phyloP scores from a whole-genome alignment of 2,888 invertebrate genomes.

The Charanyca ferruginea region DNA sequence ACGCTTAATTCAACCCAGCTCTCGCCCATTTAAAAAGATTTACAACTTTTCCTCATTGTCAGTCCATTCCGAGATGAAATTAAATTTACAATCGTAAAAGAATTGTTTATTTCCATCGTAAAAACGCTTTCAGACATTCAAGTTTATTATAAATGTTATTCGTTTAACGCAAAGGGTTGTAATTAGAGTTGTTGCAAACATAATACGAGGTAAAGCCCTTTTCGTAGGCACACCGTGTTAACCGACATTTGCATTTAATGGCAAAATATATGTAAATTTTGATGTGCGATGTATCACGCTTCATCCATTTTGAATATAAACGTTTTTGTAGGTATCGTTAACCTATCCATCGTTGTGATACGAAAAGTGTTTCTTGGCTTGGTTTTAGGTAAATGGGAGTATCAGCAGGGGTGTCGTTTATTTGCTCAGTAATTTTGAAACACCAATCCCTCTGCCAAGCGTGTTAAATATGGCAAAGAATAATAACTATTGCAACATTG shows the following conservation, averaged over 20 bases:
- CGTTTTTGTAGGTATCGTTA: slow-evolving; percentile 33
- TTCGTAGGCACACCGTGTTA: slow-evolving; percentile 27
- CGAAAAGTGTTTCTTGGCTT: slow-evolving; percentile 4
- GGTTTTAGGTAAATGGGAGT: not conserved
- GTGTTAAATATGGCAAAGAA: too few species aligned
- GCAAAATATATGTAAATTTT: slow-evolving; percentile 62
- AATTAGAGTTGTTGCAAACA: slow-evolving; percentile 57
- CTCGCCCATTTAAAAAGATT: slow-evolving; percentile 35
- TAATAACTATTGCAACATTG: not conserved
- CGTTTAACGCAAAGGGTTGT: slow-evolving; percentile 48
- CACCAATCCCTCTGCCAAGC: too few species aligned
- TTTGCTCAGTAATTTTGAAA: too few species aligned
- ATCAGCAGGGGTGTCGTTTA: too few species aligned
- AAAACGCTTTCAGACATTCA: slow-evolving; percentile 11
- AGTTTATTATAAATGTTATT: slow-evolving; percentile 52
- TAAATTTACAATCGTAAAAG: slow-evolving; percentile 38
- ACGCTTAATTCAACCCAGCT: slow-evolving; percentile 15
- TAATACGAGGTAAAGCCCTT: slow-evolving; percentile 33
- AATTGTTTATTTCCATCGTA: slow-evolving; percentile 12
- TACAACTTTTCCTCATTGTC: slow-evolving; percentile 29
- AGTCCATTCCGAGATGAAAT: slow-evolving; percentile 12
- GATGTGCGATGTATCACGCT: slow-evolving; percentile 48
- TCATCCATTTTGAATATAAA: slow-evolving; percentile 49
- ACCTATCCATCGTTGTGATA: not conserved
- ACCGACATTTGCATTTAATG: slow-evolving; percentile 63